phyloP scores from a whole-genome alignment of 2,797 vertebrate genomes.

The Gallirallus australis region DNA sequence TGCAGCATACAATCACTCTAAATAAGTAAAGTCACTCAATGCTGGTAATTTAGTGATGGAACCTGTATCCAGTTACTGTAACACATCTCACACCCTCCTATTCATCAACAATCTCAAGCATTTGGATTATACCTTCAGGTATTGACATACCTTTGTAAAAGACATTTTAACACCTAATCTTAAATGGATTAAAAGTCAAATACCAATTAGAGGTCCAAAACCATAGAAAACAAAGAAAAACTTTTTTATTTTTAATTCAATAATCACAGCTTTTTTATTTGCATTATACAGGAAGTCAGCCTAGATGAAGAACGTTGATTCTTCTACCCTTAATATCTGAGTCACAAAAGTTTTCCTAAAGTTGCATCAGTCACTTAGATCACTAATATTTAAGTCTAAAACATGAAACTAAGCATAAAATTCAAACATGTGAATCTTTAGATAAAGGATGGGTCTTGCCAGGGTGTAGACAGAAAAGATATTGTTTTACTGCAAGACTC shows the following conservation, averaged over 20 bases:
- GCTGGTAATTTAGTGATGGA: neutral
- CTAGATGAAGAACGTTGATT: neutral
- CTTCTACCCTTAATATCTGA: neutral
- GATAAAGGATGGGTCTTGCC: neutral
- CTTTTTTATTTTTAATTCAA: neutral
- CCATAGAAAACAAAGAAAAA: neutral
- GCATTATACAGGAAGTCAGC: neutral
- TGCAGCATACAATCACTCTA: neutral
- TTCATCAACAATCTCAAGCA: neutral
- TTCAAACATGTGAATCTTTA: neutral
- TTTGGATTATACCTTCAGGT: neutral
- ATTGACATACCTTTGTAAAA: neutral
- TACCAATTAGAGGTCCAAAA: neutral
- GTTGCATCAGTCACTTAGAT: neutral
- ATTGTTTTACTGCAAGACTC: neutral
- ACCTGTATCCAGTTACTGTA: neutral
- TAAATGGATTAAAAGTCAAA: neutral
- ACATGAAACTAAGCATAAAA: neutral
- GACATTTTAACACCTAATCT: neutral
- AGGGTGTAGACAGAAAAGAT: neutral
- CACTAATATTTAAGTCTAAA: neutral
- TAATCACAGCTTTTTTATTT: fast-evolving
- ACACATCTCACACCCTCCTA: neutral
- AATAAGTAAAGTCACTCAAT: neutral
- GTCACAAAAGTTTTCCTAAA: neutral